Evolutionary conservation across 2,113 vertebrate genomes (phyloP).

Genomic region (Dascyllus trimaculatus): DNA sequence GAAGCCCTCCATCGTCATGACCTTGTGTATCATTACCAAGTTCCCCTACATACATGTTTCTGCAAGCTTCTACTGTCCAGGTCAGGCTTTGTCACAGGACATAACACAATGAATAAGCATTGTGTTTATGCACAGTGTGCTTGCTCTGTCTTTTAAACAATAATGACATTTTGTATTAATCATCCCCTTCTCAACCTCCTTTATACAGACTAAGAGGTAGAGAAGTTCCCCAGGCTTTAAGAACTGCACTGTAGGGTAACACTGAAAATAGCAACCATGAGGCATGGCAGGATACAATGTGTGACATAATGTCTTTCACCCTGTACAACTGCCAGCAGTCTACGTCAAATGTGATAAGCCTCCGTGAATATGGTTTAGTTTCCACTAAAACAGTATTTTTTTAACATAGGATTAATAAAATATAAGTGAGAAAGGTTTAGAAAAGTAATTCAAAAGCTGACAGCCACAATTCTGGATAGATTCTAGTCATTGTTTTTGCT

Average conservation of each 20-base stretch:
- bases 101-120: neutral
- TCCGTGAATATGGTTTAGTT: neutral
- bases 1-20: neutral
- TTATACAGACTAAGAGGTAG: conserved; percentile 18
- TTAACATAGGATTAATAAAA: too few species aligned
- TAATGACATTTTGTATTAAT: neutral
- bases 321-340: conserved; percentile 19
- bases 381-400: neutral
- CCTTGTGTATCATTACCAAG: conserved; percentile 16
- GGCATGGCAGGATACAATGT: conserved; percentile 25
- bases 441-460: too few species aligned
- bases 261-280: conserved; percentile 38
- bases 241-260: conserved; percentile 30
- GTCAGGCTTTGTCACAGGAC: neutral
- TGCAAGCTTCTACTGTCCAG: neutral
- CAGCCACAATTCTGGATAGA: too few species aligned
- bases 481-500: too few species aligned
- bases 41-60: neutral
- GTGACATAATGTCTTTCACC: conserved; percentile 29
- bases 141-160: neutral
- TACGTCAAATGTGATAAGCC: neutral
- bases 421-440: too few species aligned
- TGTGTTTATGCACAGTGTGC: neutral
- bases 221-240: conserved; percentile 8
- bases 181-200: neutral